Conservation (phyloP, 2,888 invertebrate species). For the Mayetiola destructor region DNA sequence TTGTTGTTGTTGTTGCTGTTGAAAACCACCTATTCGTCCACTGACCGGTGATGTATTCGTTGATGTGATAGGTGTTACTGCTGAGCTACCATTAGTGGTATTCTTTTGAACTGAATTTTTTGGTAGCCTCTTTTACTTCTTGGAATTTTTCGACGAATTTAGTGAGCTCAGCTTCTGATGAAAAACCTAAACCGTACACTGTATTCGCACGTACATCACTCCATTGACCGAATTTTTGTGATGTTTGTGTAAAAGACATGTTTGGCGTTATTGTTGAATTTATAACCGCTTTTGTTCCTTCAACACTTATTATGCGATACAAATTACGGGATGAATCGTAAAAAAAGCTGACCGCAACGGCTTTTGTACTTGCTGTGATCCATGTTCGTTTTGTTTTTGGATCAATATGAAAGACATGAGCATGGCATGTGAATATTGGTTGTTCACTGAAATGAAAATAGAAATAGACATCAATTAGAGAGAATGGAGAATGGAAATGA, state of each 20-base stretch:
- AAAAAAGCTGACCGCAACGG: slow-evolving; percentile 93
- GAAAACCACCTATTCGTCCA: slow-evolving; percentile 38
- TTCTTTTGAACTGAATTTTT: not conserved
- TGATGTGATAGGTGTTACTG: slow-evolving; percentile 71
- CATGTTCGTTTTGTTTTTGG: slow-evolving; percentile 96
- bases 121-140: slow-evolving; percentile 69
- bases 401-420: slow-evolving; percentile 98
- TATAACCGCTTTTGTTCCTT: slow-evolving; percentile 93
- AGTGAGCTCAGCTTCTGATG: slow-evolving; percentile 84
- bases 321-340: slow-evolving; percentile 89
- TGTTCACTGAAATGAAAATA: slow-evolving; percentile 62
- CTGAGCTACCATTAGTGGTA: slow-evolving; percentile 38
- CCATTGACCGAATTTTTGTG: slow-evolving; percentile 99
- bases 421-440: slow-evolving; percentile 96
- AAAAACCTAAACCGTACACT: slow-evolving; percentile 91
- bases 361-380: slow-evolving; percentile 90
- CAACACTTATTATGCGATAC: slow-evolving; percentile 94
- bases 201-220: slow-evolving; percentile 94
- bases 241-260: slow-evolving; percentile 98
- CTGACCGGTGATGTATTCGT: slow-evolving; percentile 79
- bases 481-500: too few relatives aligned
- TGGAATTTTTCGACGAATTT: slow-evolving; percentile 98
- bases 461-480: not conserved
- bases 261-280: slow-evolving; percentile 95
- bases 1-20: slow-evolving; percentile 4